Percentiles rank a stretch among this genome's conserved stretches.
phyloP scores from a whole-genome alignment of 2,797 vertebrate species.

The Alectoris magna region DNA sequence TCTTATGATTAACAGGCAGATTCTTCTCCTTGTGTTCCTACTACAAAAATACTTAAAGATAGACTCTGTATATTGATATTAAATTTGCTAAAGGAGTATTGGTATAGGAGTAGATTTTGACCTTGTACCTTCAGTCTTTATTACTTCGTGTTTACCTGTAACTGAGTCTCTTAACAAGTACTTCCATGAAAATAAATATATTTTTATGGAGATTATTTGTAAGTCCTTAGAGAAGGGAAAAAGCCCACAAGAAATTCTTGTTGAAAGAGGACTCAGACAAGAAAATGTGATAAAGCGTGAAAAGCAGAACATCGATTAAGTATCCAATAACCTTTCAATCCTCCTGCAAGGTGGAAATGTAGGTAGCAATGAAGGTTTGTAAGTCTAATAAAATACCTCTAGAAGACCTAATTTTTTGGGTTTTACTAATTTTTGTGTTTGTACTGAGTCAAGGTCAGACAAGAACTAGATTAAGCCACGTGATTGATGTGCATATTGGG shows the following conservation, averaged over 20 bases:
- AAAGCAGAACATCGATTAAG: not conserved
- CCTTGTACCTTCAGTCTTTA: not conserved
- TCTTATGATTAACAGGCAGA: not conserved
- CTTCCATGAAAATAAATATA: not conserved
- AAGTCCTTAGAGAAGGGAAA: not conserved
- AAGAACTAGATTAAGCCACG: conserved; percentile 43
- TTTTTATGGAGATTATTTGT: not conserved
- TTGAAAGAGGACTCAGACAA: not conserved
- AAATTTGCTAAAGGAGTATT: not conserved
- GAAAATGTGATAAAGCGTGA: not conserved
- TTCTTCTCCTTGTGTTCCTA: fast-evolving
- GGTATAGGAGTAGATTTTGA: not conserved
- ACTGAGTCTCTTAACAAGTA: not conserved
- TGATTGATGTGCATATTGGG: conserved; percentile 55
- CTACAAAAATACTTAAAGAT: not conserved
- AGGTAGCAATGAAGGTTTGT: conserved; percentile 39
- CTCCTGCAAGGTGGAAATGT: conserved; percentile 2
- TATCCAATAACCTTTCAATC: conserved; percentile 16
- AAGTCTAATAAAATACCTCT: conserved; percentile 49
- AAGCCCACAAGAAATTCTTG: not conserved
- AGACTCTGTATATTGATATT: not conserved
- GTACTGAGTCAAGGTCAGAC: conserved; percentile 63
- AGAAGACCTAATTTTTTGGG: conserved; percentile 17
- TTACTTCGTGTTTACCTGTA: not conserved
- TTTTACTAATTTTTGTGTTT: not conserved